These are phyloP conservation scores for Lycophotia porphyrea DNA, from an alignment of 2,888 invertebrate genomes.

Conservation along the genomic window DNA sequence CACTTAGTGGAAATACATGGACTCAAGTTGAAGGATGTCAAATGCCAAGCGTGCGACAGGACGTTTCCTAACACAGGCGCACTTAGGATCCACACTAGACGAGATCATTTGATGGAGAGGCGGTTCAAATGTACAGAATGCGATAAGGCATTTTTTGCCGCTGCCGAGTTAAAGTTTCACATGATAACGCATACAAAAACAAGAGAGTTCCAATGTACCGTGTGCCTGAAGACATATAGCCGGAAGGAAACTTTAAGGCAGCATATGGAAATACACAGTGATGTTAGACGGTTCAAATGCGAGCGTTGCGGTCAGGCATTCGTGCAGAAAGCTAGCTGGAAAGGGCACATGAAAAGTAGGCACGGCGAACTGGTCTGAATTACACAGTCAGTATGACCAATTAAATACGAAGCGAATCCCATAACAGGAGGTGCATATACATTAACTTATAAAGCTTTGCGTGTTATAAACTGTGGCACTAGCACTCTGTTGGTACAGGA, in stretches of 20 bases:
- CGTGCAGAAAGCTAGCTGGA: constrained; percentile 74
- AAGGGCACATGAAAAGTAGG: constrained; percentile 67
- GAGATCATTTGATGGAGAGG: constrained; percentile 72
- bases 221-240: constrained; percentile 76
- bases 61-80: constrained; percentile 83
- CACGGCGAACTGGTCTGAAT: constrained; percentile 31
- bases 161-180: constrained; percentile 75
- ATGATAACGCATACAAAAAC: constrained; percentile 70
- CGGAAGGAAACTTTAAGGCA: constrained; percentile 68
- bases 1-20: constrained; percentile 68
- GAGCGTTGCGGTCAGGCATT: constrained; percentile 71
- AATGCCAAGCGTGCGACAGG: constrained; percentile 74
- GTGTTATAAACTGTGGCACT: neutral
- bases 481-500: neutral
- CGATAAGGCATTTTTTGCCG: constrained; percentile 47
- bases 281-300: constrained; percentile 68
- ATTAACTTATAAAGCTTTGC: neutral
- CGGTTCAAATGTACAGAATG: constrained; percentile 59
- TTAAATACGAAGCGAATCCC: neutral
- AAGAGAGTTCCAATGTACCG: constrained; percentile 76
- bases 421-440: neutral
- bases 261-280: constrained; percentile 73
- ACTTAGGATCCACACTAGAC: constrained; percentile 83
- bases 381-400: neutral
- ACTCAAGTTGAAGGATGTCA: constrained; percentile 38